A percentile compares a stretch with the other conserved stretches of the same genome.
Conservation (phyloP, 2,888 invertebrate genomes). For the Mactromeris polynyma region DNA sequence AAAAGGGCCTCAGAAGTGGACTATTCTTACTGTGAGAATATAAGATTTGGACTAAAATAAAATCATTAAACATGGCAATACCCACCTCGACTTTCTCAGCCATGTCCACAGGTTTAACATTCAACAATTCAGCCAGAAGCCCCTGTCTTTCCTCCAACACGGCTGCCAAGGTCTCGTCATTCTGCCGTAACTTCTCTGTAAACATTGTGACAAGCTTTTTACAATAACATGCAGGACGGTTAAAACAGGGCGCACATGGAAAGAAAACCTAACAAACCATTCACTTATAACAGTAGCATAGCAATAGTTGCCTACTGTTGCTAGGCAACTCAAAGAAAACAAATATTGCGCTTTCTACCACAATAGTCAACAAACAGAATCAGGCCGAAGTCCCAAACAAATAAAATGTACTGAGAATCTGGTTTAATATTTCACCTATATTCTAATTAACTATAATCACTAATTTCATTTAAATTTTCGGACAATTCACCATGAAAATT, state of each 20-base stretch:
- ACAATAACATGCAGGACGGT: constrained; percentile 59
- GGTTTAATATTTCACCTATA: neutral
- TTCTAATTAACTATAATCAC: neutral
- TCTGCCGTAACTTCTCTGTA: constrained; percentile 91
- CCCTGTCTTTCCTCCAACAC: constrained; percentile 92
- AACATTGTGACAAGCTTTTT: constrained; percentile 60
- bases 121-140: constrained; percentile 92
- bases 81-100: constrained; percentile 62
- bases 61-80: neutral
- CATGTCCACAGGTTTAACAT: constrained; percentile 89
- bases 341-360: neutral
- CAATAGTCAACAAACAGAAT: constrained; percentile 11
- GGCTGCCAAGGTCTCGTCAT: constrained; percentile 91
- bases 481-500: neutral
- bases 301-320: neutral
- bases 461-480: too few relatives aligned
- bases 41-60: neutral
- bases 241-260: constrained; percentile 20
- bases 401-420: neutral
- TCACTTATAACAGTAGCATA: constrained; percentile 9
- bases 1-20: too few relatives aligned
- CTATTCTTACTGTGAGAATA: too few relatives aligned
- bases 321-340: neutral
- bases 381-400: neutral
- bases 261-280: neutral